phyloP scores from a whole-genome alignment of 2,888 invertebrate genomes.

The Ferrisia virgata region DNA sequence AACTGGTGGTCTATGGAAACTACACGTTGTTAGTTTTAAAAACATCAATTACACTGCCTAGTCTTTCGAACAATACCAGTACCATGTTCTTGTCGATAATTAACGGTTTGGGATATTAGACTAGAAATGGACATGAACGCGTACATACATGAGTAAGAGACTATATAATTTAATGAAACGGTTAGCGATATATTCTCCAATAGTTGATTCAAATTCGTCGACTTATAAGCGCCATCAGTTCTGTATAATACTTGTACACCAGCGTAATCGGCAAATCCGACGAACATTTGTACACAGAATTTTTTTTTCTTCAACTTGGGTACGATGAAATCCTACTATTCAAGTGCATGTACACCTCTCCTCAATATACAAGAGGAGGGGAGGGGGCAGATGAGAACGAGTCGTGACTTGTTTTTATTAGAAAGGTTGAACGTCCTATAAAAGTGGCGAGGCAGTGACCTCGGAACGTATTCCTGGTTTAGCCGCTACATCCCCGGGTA shows the following conservation, averaged over 20 bases:
- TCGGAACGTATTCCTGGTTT: slow-evolving; percentile 23
- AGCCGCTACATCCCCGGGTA: slow-evolving; percentile 33
- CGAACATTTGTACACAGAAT: not conserved
- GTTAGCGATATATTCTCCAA: not conserved
- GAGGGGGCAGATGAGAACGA: slow-evolving; percentile 35
- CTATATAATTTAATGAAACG: slow-evolving; percentile 7
- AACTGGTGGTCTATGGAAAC: slow-evolving; percentile 9
- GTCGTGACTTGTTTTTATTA: slow-evolving; percentile 36
- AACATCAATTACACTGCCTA: slow-evolving; percentile 1
- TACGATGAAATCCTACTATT: not conserved
- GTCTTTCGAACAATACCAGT: not conserved
- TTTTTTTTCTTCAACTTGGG: not conserved
- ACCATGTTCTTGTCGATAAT: not conserved
- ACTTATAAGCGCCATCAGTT: not conserved
- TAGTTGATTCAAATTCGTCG: not conserved
- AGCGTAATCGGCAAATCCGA: not conserved
- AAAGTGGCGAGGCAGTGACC: slow-evolving; percentile 37
- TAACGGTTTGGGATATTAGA: not conserved
- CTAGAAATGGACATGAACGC: not conserved
- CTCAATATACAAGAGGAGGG: not conserved
- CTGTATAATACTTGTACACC: not conserved
- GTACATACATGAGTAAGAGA: not conserved
- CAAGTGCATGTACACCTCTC: slow-evolving; percentile 16
- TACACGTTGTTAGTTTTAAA: slow-evolving; percentile 2
- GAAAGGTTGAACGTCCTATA: slow-evolving; percentile 34